phyloP scores from a whole-genome alignment of 2,888 invertebrate genomes.

The Sylvicola cinctus region DNA sequence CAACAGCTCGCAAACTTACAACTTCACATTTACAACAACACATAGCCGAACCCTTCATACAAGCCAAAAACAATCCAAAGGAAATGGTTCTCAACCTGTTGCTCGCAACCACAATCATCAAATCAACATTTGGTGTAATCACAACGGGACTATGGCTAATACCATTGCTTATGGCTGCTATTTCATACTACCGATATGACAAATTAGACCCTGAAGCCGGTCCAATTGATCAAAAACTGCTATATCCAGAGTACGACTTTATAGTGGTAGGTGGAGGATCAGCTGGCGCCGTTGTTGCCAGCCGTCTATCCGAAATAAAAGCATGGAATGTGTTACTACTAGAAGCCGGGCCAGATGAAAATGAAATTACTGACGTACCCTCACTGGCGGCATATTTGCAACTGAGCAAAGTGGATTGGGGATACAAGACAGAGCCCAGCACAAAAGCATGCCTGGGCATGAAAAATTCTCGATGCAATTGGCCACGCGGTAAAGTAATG shows the following conservation, averaged over 20 bases:
- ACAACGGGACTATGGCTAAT: slow-evolving; percentile 69
- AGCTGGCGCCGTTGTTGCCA: slow-evolving; percentile 76
- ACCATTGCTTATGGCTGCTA: slow-evolving; percentile 60
- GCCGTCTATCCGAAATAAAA: slow-evolving; percentile 51
- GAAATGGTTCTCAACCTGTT: slow-evolving; percentile 54
- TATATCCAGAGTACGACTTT: slow-evolving; percentile 62
- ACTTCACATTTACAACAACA: background rate
- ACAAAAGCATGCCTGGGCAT: slow-evolving; percentile 62
- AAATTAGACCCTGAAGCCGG: slow-evolving; percentile 61
- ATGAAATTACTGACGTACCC: slow-evolving; percentile 73
- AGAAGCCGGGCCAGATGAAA: slow-evolving; percentile 75
- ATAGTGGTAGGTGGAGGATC: slow-evolving; percentile 72
- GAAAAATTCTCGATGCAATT: slow-evolving; percentile 63
- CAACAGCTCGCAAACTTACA: too few relatives aligned
- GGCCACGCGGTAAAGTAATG: slow-evolving; percentile 76
- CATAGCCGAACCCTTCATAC: background rate
- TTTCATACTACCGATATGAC: slow-evolving; percentile 63
- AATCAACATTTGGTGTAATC: slow-evolving; percentile 47
- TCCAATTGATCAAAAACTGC: slow-evolving; percentile 44
- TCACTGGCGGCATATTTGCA: slow-evolving; percentile 73
- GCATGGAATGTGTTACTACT: slow-evolving; percentile 58
- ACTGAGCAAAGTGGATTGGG: slow-evolving; percentile 70
- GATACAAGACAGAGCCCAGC: slow-evolving; percentile 72
- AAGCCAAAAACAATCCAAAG: background rate
- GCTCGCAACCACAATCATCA: slow-evolving; percentile 55